phyloP scores from a whole-genome alignment of 2,113 vertebrate species.

The Zosterops hypoxanthus region DNA sequence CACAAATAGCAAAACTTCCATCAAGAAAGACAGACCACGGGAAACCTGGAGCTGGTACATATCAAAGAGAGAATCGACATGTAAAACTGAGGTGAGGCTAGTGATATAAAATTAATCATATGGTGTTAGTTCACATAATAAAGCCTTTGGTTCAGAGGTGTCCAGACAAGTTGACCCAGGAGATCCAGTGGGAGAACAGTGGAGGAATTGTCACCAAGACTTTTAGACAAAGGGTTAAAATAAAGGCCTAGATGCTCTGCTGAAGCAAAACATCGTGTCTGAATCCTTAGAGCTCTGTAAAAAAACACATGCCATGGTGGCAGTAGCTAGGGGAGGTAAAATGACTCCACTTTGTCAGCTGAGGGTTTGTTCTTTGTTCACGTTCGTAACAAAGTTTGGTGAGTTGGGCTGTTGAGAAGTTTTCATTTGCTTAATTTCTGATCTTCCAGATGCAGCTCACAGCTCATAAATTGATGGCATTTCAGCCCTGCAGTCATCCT shows the following conservation, averaged over 20 bases:
- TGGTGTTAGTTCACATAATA: not conserved
- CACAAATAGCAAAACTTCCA: not conserved
- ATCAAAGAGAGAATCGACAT: not conserved
- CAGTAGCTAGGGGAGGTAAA: not conserved
- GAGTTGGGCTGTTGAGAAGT: not conserved
- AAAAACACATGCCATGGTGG: not conserved
- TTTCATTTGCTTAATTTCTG: not conserved
- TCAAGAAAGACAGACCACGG: not conserved
- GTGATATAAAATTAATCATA: not conserved
- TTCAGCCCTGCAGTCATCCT: not conserved
- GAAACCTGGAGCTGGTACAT: not conserved
- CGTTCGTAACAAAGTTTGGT: not conserved
- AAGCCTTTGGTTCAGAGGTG: not conserved
- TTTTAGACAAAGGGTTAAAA: not conserved
- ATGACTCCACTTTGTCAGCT: not conserved
- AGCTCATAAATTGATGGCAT: not conserved
- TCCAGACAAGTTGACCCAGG: not conserved
- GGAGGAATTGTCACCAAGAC: not conserved
- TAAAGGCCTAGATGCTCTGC: not conserved
- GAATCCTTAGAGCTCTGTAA: not conserved
- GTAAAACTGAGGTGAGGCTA: not conserved
- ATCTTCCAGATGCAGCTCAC: not conserved
- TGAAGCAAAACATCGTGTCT: not conserved
- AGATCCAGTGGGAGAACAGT: not conserved
- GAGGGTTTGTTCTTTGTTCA: not conserved